Evolutionary conservation across 2,113 vertebrate species (phyloP).

Genomic region (Gobiocypris rarus): DNA sequence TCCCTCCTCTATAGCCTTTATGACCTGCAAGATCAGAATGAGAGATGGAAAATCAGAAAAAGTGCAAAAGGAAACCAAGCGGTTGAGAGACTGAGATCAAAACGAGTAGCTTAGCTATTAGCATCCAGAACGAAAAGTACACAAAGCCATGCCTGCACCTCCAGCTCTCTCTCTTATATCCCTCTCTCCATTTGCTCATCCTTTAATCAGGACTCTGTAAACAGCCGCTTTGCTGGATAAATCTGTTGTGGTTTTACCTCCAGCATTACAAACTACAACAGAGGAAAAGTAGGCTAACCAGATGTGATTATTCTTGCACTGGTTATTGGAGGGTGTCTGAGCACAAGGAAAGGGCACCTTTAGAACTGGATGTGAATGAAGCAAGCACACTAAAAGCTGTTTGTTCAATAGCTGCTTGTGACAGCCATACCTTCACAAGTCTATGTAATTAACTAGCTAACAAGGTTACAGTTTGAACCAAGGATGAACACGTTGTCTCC

Average conservation of each 20-base stretch:
- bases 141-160: constrained; percentile 20
- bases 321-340: constrained; percentile 39
- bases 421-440: constrained; percentile 15
- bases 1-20: constrained; percentile 99
- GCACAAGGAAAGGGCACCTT: background rate
- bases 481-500: background rate
- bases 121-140: constrained; percentile 12
- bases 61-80: background rate
- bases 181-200: background rate
- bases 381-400: background rate
- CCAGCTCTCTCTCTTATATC: background rate
- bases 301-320: constrained; percentile 26
- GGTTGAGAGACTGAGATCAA: constrained; percentile 23
- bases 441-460: constrained; percentile 34
- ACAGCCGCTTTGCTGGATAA: constrained; percentile 31
- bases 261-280: constrained; percentile 39
- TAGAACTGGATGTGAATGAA: background rate
- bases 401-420: constrained; percentile 35
- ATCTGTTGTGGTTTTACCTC: constrained; percentile 40
- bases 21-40: constrained; percentile 80
- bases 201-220: constrained; percentile 55
- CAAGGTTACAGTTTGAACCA: background rate
- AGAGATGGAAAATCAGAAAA: constrained; percentile 2
- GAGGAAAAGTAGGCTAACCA: constrained; percentile 39
- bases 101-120: constrained; percentile 23